A percentile compares a stretch with the other conserved stretches of the same genome.
Conservation (phyloP, 2,113 vertebrate genomes). For the Platanista minor region DNA sequence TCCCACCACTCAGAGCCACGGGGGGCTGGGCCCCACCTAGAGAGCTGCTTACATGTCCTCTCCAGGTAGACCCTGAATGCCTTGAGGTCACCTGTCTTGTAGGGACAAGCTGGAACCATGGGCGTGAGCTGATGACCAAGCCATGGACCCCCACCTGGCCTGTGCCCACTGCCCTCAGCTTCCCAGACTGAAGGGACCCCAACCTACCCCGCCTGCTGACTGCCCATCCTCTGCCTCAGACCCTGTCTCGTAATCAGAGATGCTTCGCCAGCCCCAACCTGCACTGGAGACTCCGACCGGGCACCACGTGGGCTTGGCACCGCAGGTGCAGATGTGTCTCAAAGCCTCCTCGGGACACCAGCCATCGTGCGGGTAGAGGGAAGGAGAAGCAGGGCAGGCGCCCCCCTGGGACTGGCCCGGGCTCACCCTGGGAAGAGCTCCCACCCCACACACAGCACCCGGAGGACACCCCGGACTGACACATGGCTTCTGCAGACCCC, state of each 20-base stretch:
- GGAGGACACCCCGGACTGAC: not conserved
- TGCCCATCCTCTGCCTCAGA: not conserved
- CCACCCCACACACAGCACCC: not conserved
- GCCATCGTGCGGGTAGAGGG: fast-evolving
- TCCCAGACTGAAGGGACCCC: not conserved
- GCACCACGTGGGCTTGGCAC: fast-evolving
- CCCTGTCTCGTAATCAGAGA: fast-evolving
- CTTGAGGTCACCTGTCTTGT: not conserved
- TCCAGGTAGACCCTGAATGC: fast-evolving
- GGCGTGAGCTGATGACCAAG: not conserved
- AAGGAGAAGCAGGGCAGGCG: not conserved
- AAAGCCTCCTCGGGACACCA: not conserved
- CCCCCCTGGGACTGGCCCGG: not conserved
- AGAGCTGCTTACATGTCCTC: not conserved
- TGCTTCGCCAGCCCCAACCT: not conserved
- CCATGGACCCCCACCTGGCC: no score
- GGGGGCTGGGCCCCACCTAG: not conserved
- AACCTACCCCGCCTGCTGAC: not conserved
- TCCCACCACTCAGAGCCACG: not conserved
- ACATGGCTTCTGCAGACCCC: not conserved
- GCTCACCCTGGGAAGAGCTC: not conserved
- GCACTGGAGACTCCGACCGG: not conserved
- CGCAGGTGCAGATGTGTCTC: fast-evolving
- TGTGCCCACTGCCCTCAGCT: not conserved
- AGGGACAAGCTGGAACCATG: no score